A percentile compares a stretch with the other conserved stretches of the same genome.
These are phyloP conservation scores for Coenonympha arcania DNA, from an alignment of 2,888 invertebrate genomes.

Conservation along the genomic window DNA sequence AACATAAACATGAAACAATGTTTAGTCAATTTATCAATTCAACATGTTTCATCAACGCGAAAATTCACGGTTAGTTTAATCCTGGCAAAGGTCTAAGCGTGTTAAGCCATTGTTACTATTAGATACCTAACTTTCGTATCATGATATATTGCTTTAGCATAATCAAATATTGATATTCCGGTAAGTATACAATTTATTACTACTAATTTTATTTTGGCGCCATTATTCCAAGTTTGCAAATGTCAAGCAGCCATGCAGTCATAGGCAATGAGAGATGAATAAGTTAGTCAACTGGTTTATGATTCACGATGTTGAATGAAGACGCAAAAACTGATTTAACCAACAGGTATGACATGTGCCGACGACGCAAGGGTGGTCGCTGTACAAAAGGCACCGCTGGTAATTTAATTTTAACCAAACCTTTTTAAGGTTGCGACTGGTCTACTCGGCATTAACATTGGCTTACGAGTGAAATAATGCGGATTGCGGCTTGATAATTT, in stretches of 20 bases:
- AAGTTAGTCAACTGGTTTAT: not conserved
- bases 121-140: not conserved
- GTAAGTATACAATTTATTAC: slow-evolving; percentile 43
- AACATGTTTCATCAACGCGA: too few species aligned
- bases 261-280: slow-evolving; percentile 3
- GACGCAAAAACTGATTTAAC: slow-evolving; percentile 61
- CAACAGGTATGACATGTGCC: slow-evolving; percentile 98
- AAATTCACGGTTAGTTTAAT: not conserved
- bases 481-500: slow-evolving; percentile 65
- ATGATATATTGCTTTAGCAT: slow-evolving; percentile 15
- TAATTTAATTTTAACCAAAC: slow-evolving; percentile 76
- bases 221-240: slow-evolving; percentile 46
- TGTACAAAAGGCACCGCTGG: slow-evolving; percentile 99
- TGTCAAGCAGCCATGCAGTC: slow-evolving; percentile 6
- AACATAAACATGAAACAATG: too few species aligned
- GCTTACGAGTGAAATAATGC: slow-evolving; percentile 64
- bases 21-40: too few species aligned
- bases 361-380: slow-evolving; percentile 95
- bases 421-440: slow-evolving; percentile 50
- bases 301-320: slow-evolving; percentile 38
- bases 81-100: not conserved
- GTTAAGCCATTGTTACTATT: not conserved
- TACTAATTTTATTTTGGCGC: slow-evolving; percentile 49
- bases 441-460: slow-evolving; percentile 65
- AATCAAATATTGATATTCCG: slow-evolving; percentile 24